Evolutionary conservation across 2,113 vertebrate genomes (phyloP), one percentile per base, ranked within the genome.

Genomic region (Vulpes vulpes): DNA sequence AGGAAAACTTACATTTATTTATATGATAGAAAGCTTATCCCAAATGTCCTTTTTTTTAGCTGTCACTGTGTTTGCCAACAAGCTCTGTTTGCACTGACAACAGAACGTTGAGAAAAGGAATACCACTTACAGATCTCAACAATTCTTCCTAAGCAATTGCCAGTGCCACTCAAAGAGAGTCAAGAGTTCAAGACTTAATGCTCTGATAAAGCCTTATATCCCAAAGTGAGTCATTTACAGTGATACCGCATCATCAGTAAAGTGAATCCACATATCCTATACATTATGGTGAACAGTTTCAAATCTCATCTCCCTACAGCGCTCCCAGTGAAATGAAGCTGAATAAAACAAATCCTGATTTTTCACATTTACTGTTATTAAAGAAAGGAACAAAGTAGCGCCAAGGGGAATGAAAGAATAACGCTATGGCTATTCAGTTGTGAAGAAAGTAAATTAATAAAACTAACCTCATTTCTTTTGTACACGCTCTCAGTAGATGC

Each of bases 381-480:
- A 99, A 98, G 98, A 98, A 98, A 97, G 96, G 96, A 98, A 97
- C 95, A 98, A 99, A 99, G 97, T 98, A 98, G 89, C 95, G 98
- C 98, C 98, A 91, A 98, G 96, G 98, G 99, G 98, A 98, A 98
- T 94, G 96, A 98, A 88, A 98, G 97, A 98, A 98, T 97, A 98
- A 98, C 98, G 93, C 97, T 98, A 98, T 97, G 94, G 98, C 96
- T 95, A 98, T 98, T 98, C 98, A 98, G 96, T 98, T 99, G 98
- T 98, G 98, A 98, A 99, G 98, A 97, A 98, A 99, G 97, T 98
- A 99, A 99, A 99, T 99, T 99, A 98, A 99, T 99, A 98, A 98
- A 98, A 98, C 98, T 97, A 99, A 98, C 98, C 98, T 98, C 94
- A 98, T 99, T 98, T 98, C 97, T 98, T 98, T 98, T 98, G 91